Base-by-base conservation (phyloP, 2,113 vertebrate species). In the Poeciliopsis prolifica region DNA sequence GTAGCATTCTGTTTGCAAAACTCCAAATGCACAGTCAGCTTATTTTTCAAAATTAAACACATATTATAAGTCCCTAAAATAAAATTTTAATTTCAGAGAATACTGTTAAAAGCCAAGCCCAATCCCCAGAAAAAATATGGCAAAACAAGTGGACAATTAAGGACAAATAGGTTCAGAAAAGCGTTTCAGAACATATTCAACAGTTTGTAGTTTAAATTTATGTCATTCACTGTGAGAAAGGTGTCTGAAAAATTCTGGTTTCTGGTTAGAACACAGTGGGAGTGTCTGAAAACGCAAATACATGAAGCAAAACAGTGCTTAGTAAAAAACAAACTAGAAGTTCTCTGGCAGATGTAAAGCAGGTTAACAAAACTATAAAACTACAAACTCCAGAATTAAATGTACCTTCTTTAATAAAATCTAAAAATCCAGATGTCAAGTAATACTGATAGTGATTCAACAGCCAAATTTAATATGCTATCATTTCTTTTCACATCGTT, bases 371-470 rank as follows among this genome's bases (percentile, higher is more conserved):
- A 58, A 58, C 19, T 24, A 8, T 24, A 24, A n/a, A 63, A 10
- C 30, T 63, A 31, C 30, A 63, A 63, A 31, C 61, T 30, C 33
- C 31, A 69, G 26, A 58, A 40, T 31, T 14, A 22, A 15, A 33
- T 74, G 24, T 65, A 7, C 17, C 17, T 58, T 58, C 24, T 24
- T 9, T 37, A 13, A 24, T 37, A 75, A 35, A 22, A 15, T 68
- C 54, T 77, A 72, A 84, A 88, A 86, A 88, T 29, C 65, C 44
- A 44, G 35, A 35, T 15, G 61, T 62, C 31, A 12, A 33, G 14
- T 19, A 48, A 7, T 58, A 29, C 14, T 28, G 14, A 37, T 31
- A 35, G 58, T 73, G 0, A 22, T 26, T 65, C 60, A 48, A 58
- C 2, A n/a, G 9, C 58, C 40, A 48, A 44, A 70, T 66, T 68